A percentile compares a stretch with the other conserved stretches of the same genome.
These are phyloP conservation scores for Agriopis leucophaearia DNA, from an alignment of 2,888 invertebrate genomes.

Conservation along the genomic window DNA sequence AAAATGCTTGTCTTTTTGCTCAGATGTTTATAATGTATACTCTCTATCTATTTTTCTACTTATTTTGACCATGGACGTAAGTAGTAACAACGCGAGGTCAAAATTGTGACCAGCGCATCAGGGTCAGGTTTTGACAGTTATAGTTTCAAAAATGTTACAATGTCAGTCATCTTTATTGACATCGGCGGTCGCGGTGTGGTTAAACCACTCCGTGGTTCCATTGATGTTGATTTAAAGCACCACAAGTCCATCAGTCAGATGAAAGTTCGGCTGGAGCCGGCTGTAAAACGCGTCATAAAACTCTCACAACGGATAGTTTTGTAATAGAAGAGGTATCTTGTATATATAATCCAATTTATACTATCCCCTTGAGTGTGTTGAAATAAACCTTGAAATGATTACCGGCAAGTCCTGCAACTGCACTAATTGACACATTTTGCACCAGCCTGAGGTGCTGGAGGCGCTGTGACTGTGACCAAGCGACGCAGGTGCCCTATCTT, in stretches of 20 bases:
- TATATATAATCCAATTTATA: neutral
- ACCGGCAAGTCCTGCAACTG: too few relatives aligned
- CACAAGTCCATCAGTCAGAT: constrained; percentile 31
- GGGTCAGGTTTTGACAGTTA: neutral
- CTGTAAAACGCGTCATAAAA: constrained; percentile 45
- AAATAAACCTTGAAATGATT: neutral
- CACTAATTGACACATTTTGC: too few relatives aligned
- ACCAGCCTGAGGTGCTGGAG: too few relatives aligned
- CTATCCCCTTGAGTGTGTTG: neutral
- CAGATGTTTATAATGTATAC: too few relatives aligned
- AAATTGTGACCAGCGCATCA: too few relatives aligned
- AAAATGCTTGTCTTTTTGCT: too few relatives aligned
- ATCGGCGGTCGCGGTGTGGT: constrained; percentile 5
- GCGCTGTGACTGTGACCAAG: too few relatives aligned
- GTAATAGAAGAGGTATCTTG: constrained; percentile 11
- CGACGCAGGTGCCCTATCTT: too few relatives aligned
- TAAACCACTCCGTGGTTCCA: constrained; percentile 6
- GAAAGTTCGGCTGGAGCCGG: constrained; percentile 32
- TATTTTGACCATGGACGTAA: too few relatives aligned
- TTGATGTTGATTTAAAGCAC: constrained; percentile 37
- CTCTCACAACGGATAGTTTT: constrained; percentile 40
- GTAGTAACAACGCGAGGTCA: too few relatives aligned
- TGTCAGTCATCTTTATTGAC: neutral
- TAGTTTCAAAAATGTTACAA: neutral
- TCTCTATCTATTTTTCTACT: too few relatives aligned